Evolutionary conservation across 2,888 invertebrate species (phyloP), one percentile per base, ranked within the genome.

Genomic region (Scaptomyza polygonia): DNA sequence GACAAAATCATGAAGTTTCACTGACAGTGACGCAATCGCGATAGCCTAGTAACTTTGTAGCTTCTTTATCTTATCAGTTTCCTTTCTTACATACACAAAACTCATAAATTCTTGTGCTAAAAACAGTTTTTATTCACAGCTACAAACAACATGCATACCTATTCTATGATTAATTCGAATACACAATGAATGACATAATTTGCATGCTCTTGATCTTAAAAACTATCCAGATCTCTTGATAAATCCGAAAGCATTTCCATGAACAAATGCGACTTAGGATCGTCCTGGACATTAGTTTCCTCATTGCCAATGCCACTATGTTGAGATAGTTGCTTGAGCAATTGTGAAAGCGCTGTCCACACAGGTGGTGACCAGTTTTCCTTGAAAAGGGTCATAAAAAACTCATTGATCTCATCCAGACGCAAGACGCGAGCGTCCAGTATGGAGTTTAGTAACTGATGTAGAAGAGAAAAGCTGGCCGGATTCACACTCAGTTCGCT

Each of bases 371-470:
- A 90, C 95, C 95, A 96, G 63, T 95, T 94, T 71, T 93, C 93
- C 75, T 94, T 93, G 62, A 95, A 95, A 12, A 96, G 93, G 1
- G 94, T 93, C 36, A 95, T 91, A 77, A 95, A 95, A 77, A 95
- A 94, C 49, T 94, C 93, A 73, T 95, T 95, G 9, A 96, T 89
- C 1, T 93, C 92, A 45, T 95, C 94, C 14, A 94, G 92, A 4
- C 92, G 93, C 65, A 96, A 83, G 51, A 95, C 92, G 21, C 93
- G 89, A 44, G 93, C 91, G 7, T 92, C 91, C 51, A 96, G 88
- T 84, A 96, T 69, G 62, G 91, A 91, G 56, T 92, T 89, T 2
- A 94, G 71, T 3, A 93, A 86, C 0, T 89, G 83, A 0, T 92
- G 92, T 73, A 94, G 79, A 0, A 92, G 88, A 1, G 90, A 90